Base-by-base conservation (phyloP, 2,797 vertebrate genomes). In the Agapornis canus region DNA sequence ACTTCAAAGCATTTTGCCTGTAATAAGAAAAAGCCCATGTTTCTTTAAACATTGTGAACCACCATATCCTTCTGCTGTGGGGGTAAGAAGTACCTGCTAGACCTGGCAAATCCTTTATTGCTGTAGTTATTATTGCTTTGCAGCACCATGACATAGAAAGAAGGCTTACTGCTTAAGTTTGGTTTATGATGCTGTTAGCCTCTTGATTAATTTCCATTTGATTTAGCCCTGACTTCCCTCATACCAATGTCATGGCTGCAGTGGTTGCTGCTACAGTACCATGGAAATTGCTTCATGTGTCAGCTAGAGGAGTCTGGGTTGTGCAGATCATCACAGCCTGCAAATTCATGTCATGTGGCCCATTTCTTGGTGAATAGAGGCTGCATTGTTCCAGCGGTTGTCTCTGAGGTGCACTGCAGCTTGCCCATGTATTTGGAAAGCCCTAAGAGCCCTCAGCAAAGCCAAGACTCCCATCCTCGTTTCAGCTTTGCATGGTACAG, bases 81-180 rank as follows among this genome's bases (percentile, higher is more conserved):
- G 27, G 17, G 16, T 45, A 4, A 59, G 2, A 56, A 40, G 61
- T 37, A 4, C 6, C 2, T 17, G 12, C 10, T 4, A 32, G 21
- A 15, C 35, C 27, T 27, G 32, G 26, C 32, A 57, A 4, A 54
- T 25, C n/a, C 31, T 27, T 48, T 43, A 35, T 32, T 73, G 49
- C 75, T 52, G 10, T 52, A 32, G 19, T 45, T 32, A 35, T n/a
- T n/a, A 47, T 82, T 56, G 29, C 48, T 51, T 89, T 54, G 54
- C 49, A 40, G 61, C 3, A 4, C 65, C 31, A 6, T 11, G 4
- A 4, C 0, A 0, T 22, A 1, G 10, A 8, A 7, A 1, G 10
- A 8, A 7, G 45, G 4, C 13, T 19, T 63, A 5, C 7, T 8
- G 13, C 19, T 1, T 32, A 27, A 14, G 32, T 73, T 42, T 25